Evolutionary conservation across 2,888 invertebrate species (phyloP), one percentile per base, ranked within the genome.

Genomic region (Hirtodrosophila duncani): DNA sequence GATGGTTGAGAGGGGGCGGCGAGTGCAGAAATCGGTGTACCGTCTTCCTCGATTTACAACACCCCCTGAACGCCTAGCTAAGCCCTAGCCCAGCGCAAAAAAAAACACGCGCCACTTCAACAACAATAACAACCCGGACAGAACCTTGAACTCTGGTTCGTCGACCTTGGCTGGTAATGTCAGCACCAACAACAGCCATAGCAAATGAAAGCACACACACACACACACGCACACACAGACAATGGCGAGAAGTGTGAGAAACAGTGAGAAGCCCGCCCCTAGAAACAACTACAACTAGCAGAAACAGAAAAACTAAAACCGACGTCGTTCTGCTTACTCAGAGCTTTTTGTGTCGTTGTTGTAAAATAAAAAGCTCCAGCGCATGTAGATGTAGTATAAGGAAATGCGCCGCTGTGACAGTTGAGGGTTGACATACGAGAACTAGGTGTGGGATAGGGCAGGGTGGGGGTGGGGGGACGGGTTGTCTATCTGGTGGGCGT

Each of bases 141-240:
- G 65, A 83, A 82, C 86, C 86, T 87, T 86, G 87, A 86, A 86
- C 86, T 86, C 83, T 83, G 74, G 83, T 84, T 86, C 86, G 86
- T 83, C 86, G 86, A 85, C 86, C 86, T 86, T 87, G 86, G 81
- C 59, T 74, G 74, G 74, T 79, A 82, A 82, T 83, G 83, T 82
- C 83, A 84, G 65, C 58, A 10, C n/a, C n/a, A n/a, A n/a, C n/a
- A 46, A 64, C 59, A 63, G 67, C 61, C 74, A 55, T n/a, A n/a
- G n/a, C n/a, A n/a, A n/a, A 65, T 49, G 56, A 72, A 71, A 80
- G 70, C 71, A 53, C 57, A 53, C 27, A 26, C 36, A 51, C 38
- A 49, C 52, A 27, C 36, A 37, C 30, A 39, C 9, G 26, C 33
- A 39, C 16, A 36, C 26, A 49, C 20, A 13, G 14, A 24, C 31